phyloP scores from a whole-genome alignment of 2,113 vertebrate genomes.

The Scomber scombrus region DNA sequence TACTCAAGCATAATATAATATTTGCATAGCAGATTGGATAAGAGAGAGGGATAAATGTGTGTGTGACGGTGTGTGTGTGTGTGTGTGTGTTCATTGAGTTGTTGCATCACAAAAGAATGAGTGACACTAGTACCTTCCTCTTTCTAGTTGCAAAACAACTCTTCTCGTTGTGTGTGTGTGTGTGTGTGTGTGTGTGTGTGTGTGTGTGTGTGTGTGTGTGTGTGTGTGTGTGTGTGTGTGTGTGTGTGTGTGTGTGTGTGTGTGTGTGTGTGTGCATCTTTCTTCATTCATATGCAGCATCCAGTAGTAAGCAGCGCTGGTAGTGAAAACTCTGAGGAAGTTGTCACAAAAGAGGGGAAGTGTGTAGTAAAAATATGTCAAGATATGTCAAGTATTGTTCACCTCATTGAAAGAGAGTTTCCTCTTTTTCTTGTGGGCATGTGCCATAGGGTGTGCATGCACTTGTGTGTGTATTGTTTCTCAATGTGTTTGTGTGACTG shows the following conservation, averaged over 20 bases:
- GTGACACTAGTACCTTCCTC: conserved; percentile 73
- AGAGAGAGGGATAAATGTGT: conserved; percentile 11
- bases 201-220: conserved; percentile 19
- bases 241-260: conserved; percentile 28
- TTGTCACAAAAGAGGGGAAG: conserved; percentile 79
- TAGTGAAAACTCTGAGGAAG: conserved; percentile 77
- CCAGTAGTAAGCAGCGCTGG: conserved; percentile 52
- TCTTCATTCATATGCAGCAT: conserved; percentile 75
- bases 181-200: conserved; percentile 29
- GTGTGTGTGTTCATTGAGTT: conserved; percentile 46
- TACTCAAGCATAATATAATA: neutral
- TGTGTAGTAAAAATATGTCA: conserved; percentile 79
- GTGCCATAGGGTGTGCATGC: neutral
- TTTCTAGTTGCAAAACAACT: conserved; percentile 78
- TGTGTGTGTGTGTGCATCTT: conserved; percentile 41
- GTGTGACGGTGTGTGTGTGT: conserved; percentile 9
- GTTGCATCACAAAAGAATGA: conserved; percentile 77
- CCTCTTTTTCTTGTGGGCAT: conserved; percentile 65
- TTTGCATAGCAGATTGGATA: conserved; percentile 58
- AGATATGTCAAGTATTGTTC: conserved; percentile 78
- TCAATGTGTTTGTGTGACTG: neutral
- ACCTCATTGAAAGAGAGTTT: conserved; percentile 75
- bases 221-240: conserved; percentile 25
- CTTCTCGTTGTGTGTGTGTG: conserved; percentile 44
- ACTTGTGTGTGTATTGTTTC: conserved; percentile 6